A percentile compares a stretch with the other conserved stretches of the same genome.
Conservation (phyloP, 1,140 invertebrate species). For the Hyphantria cunea region DNA sequence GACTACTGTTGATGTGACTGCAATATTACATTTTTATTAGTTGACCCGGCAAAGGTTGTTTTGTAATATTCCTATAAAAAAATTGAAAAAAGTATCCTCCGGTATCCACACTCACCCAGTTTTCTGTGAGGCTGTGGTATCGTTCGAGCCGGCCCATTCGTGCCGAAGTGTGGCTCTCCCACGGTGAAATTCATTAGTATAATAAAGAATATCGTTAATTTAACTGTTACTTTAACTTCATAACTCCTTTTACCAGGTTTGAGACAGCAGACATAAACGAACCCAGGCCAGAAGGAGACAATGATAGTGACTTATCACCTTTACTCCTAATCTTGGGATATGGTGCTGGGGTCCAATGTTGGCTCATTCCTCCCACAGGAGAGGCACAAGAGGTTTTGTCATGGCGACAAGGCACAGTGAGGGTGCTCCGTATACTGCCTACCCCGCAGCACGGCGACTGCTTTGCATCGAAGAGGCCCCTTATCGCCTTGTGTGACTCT, state of each 20-base stretch:
- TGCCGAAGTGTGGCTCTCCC: too few species aligned
- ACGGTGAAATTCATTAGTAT: too few species aligned
- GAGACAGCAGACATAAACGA: slow-evolving; percentile 93
- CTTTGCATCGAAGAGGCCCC: slow-evolving; percentile 89
- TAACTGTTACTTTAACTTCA: too few species aligned
- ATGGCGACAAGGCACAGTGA: slow-evolving; percentile 93
- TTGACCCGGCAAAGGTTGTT: too few species aligned
- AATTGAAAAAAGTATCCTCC: too few species aligned
- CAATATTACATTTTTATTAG: too few species aligned
- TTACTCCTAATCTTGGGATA: slow-evolving; percentile 90
- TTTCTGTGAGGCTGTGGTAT: too few species aligned
- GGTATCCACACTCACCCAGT: too few species aligned
- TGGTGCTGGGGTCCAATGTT: slow-evolving; percentile 82
- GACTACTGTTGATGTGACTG: too few species aligned
- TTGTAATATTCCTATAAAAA: too few species aligned
- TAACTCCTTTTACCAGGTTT: slow-evolving; percentile 78
- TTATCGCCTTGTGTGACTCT: slow-evolving; percentile 94
- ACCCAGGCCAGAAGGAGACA: slow-evolving; percentile 85
- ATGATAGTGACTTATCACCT: slow-evolving; percentile 88
- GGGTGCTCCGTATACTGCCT: slow-evolving; percentile 91
- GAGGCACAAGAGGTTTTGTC: slow-evolving; percentile 96
- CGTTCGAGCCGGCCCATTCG: too few species aligned
- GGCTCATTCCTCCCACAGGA: slow-evolving; percentile 90
- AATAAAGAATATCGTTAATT: too few species aligned
- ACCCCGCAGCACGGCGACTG: slow-evolving; percentile 87